Base-by-base conservation (phyloP, 2,113 vertebrate genomes). In the Empidonax traillii region DNA sequence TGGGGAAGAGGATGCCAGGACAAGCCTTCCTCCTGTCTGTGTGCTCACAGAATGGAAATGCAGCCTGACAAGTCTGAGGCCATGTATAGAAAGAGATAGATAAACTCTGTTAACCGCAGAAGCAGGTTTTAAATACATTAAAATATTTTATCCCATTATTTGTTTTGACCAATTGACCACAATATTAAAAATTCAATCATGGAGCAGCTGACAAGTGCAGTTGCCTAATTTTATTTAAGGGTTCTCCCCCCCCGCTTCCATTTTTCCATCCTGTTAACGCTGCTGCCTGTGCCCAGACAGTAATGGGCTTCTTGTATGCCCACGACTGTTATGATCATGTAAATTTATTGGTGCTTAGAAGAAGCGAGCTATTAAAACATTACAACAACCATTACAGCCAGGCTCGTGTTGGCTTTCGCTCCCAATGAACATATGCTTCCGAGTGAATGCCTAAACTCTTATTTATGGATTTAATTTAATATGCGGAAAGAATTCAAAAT, bases 391-490 rank as follows among this genome's bases (percentile, higher is more conserved):
- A 99, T 99, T 99, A 99, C 99, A 98, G 98, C 98, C 98, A 97
- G 97, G 98, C 97, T 98, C 98, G 97, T 98, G 97, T 98, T 98
- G 98, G 98, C 98, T 97, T 98, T 98, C 98, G 97, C 98, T 98
- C 98, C 99, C 99, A 99, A 99, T 99, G 98, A 99, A 99, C 99
- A 99, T 99, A 99, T 99, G 99, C 99, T 99, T 98, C 98, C 98
- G 98, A 98, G 98, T 98, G 98, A 98, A 98, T 98, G 99, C 98
- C 99, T 99, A 99, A 99, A 99, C 99, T 99, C 99, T 99, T 99
- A 99, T 99, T 99, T 99, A 99, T 99, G 99, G 99, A 99, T 99
- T 99, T 99, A 99, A 99, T 99, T 99, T 99, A 99, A 99, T 99
- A 99, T 99, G 99, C 98, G 98, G 99, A 99, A 99, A 99, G 99